phyloP scores from a whole-genome alignment of 2,888 invertebrate species.

The Troides aeacus region DNA sequence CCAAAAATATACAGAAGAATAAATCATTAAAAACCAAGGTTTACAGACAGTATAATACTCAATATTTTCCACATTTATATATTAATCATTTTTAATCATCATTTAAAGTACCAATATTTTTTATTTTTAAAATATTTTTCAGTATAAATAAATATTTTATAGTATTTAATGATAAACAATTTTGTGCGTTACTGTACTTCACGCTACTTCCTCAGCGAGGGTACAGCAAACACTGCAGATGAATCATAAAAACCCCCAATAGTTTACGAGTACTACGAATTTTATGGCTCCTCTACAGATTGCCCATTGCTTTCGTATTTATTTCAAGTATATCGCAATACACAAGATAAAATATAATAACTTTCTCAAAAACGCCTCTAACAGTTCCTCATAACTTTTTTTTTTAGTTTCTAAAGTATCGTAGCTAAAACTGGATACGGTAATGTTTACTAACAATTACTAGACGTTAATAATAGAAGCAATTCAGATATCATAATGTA shows the following conservation, averaged over 20 bases:
- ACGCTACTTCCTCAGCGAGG: slow-evolving; percentile 43
- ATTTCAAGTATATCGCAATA: slow-evolving; percentile 17
- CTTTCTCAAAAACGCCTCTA: not conserved
- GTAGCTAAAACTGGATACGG: too few relatives aligned
- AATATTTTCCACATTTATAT: too few relatives aligned
- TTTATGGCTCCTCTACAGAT: slow-evolving; percentile 55
- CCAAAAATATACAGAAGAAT: too few relatives aligned
- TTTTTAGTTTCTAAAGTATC: too few relatives aligned
- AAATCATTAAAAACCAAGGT: too few relatives aligned
- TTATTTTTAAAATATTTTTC: not conserved
- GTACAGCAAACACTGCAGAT: slow-evolving; percentile 66
- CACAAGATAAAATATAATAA: slow-evolving; percentile 1
- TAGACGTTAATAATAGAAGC: too few relatives aligned
- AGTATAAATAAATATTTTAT: not conserved
- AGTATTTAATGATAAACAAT: slow-evolving; percentile 4
- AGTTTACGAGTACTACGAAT: slow-evolving; percentile 69
- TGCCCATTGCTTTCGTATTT: slow-evolving; percentile 39
- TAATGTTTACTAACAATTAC: too few relatives aligned
- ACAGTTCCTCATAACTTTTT: not conserved
- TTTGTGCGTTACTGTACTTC: slow-evolving; percentile 51
- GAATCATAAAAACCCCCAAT: slow-evolving; percentile 77
- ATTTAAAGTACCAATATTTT: not conserved
- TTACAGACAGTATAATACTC: too few relatives aligned
- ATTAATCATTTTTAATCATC: too few relatives aligned
- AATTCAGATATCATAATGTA: too few relatives aligned